phyloP scores from a whole-genome alignment of 2,797 vertebrate species.

The Hybognathus amarus region DNA sequence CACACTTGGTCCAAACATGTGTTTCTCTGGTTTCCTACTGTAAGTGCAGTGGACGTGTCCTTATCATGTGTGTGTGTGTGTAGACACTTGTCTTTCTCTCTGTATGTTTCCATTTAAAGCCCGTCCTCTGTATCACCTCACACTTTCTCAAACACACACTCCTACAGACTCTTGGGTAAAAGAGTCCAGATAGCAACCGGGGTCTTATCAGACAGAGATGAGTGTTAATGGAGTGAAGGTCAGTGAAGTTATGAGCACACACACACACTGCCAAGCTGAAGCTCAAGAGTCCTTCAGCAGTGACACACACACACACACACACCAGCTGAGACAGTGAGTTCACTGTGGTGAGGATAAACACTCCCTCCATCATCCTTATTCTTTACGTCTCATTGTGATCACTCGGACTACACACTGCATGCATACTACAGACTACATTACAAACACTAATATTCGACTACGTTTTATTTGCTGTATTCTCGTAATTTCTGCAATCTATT shows the following conservation, averaged over 20 bases:
- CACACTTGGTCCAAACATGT: background rate
- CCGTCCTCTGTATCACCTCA: slow-evolving; percentile 15
- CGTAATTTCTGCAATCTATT: background rate
- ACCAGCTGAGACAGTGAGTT: background rate
- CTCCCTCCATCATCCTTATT: background rate
- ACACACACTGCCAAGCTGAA: slow-evolving; percentile 3
- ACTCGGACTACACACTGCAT: background rate
- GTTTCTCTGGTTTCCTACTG: background rate
- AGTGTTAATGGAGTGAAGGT: slow-evolving; percentile 62
- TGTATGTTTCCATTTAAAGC: slow-evolving; percentile 17
- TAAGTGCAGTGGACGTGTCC: slow-evolving; percentile 11
- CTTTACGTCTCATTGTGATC: background rate
- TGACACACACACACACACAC: background rate
- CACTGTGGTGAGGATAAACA: background rate
- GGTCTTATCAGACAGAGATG: slow-evolving; percentile 65
- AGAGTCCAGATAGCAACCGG: slow-evolving; percentile 54
- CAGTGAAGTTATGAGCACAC: slow-evolving; percentile 14
- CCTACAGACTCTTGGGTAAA: slow-evolving; percentile 6
- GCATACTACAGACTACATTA: background rate
- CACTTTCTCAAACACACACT: slow-evolving; percentile 25
- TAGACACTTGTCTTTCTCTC: slow-evolving; percentile 18
- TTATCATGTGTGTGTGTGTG: slow-evolving; percentile 23
- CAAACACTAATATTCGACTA: background rate
- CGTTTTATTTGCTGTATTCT: background rate
- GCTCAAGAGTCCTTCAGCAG: background rate